phyloP scores from a whole-genome alignment of 2,888 invertebrate species.

The Rutpela maculata region DNA sequence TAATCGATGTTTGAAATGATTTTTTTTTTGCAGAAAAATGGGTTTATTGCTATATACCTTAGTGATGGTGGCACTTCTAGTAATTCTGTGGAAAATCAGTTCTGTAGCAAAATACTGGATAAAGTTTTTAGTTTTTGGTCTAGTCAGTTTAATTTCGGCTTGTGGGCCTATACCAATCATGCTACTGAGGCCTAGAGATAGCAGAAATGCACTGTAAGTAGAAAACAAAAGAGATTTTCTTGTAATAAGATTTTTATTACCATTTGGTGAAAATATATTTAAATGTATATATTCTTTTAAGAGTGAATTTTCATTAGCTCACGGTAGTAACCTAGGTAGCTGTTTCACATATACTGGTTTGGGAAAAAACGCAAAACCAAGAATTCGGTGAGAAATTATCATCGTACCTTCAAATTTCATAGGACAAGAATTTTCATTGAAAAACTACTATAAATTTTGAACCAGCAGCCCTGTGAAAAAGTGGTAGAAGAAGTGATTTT shows the following conservation, averaged over 20 bases:
- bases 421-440: too few species aligned
- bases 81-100: slow-evolving; percentile 76
- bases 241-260: neutral
- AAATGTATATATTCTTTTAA: too few species aligned
- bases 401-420: too few species aligned
- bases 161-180: slow-evolving; percentile 84
- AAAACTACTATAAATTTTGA: too few species aligned
- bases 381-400: too few species aligned
- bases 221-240: neutral
- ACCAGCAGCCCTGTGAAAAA: too few species aligned
- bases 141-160: slow-evolving; percentile 78
- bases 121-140: slow-evolving; percentile 81
- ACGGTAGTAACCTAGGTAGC: too few species aligned
- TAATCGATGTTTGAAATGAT: too few species aligned
- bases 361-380: too few species aligned
- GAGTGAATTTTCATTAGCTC: too few species aligned
- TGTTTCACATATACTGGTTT: too few species aligned
- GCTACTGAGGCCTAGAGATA: slow-evolving; percentile 83
- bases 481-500: too few species aligned
- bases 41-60: slow-evolving; percentile 56
- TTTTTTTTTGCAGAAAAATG: slow-evolving; percentile 51
- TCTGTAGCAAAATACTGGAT: slow-evolving; percentile 82
- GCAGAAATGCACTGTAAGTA: slow-evolving; percentile 88
- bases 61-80: slow-evolving; percentile 51
- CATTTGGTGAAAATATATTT: neutral